Conservation (phyloP, 2,113 vertebrate genomes). For the Steatornis caripensis region DNA sequence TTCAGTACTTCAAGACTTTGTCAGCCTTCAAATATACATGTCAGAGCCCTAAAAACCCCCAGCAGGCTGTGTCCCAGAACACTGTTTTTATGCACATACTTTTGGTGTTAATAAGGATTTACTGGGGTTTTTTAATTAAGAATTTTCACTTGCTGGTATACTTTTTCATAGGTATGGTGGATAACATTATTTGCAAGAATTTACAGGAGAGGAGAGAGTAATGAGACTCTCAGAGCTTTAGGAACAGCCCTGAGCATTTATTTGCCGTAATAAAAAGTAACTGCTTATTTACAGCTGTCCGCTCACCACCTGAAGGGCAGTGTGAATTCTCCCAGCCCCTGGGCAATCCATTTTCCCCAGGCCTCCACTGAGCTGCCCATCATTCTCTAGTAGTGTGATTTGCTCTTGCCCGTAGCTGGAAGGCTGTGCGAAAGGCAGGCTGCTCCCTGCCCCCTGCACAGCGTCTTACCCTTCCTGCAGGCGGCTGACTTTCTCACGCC, state of each 20-base stretch:
- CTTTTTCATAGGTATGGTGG: background rate
- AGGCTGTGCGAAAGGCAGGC: background rate
- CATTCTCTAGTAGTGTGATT: background rate
- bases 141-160: conserved; percentile 10
- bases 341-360: background rate
- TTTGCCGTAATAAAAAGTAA: conserved; percentile 22
- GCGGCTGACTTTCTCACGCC: background rate
- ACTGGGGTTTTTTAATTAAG: background rate
- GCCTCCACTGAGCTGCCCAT: background rate
- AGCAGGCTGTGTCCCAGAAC: background rate
- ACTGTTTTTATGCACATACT: background rate
- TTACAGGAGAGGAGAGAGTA: conserved; percentile 2
- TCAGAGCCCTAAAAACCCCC: background rate
- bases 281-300: conserved; percentile 36
- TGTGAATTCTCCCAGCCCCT: background rate
- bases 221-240: conserved; percentile 25
- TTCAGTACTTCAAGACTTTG: background rate
- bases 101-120: background rate
- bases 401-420: background rate
- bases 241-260: conserved; percentile 6
- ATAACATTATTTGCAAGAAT: conserved; percentile 25
- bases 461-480: background rate
- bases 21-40: background rate
- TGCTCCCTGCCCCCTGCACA: background rate
- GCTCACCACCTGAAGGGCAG: background rate